Conservation (phyloP, 2,113 vertebrate species). For the Erinaceus europaeus region DNA sequence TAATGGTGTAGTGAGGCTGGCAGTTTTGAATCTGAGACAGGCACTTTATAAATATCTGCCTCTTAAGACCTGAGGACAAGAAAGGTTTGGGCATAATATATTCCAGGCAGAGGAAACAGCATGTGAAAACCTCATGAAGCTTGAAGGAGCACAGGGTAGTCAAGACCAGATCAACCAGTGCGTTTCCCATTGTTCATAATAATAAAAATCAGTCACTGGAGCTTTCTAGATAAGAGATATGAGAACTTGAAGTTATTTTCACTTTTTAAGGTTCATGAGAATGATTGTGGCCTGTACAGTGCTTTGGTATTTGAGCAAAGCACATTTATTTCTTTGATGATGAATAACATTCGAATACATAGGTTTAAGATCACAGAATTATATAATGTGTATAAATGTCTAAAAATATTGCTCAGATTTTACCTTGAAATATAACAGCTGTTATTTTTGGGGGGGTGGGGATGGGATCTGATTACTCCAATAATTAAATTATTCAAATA, state of each 20-base stretch:
- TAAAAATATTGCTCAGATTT: not conserved
- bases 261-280: not conserved
- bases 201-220: not conserved
- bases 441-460: not conserved
- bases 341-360: not conserved
- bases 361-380: constrained; percentile 14
- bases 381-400: not conserved
- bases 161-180: not conserved
- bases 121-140: not conserved
- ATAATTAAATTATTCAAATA: constrained; percentile 20
- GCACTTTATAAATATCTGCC: not conserved
- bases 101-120: not conserved
- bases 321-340: not conserved
- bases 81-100: not conserved
- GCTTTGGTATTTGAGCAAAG: not conserved
- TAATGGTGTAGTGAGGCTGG: not conserved
- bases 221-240: not conserved
- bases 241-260: not conserved
- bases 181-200: constrained; percentile 1
- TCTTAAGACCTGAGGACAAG: not conserved
- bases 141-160: not conserved
- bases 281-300: not conserved
- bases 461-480: not conserved
- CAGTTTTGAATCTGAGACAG: not conserved
- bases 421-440: not conserved